Percentiles rank a stretch among this genome's conserved stretches.
These are phyloP conservation scores for Drosophila bifasciata DNA, from an alignment of 1,140 invertebrate genomes.

Conservation along the genomic window DNA sequence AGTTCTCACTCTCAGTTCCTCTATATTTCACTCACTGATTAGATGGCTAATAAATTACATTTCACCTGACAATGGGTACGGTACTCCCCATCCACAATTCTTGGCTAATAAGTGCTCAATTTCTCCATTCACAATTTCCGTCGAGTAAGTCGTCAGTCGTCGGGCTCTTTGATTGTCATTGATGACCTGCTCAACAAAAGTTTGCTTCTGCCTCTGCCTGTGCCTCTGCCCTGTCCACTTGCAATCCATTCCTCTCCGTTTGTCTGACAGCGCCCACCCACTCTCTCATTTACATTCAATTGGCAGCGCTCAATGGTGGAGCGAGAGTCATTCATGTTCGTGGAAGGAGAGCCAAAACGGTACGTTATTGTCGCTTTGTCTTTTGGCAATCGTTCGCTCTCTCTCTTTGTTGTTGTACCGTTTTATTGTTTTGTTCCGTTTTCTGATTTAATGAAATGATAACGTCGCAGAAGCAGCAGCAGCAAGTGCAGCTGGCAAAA, in stretches of 20 bases:
- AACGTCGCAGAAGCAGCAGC: slow-evolving; percentile 33
- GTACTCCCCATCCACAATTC: background rate
- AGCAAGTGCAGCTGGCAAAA: slow-evolving; percentile 8
- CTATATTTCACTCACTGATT: too few relatives aligned
- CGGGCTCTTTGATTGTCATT: slow-evolving; percentile 19
- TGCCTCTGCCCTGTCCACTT: slow-evolving; percentile 3
- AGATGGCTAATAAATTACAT: too few relatives aligned
- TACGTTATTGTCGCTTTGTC: background rate
- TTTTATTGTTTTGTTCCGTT: slow-evolving; percentile 40
- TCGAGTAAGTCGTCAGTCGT: slow-evolving; percentile 31
- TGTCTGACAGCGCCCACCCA: slow-evolving; percentile 10
- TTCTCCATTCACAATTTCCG: slow-evolving; percentile 52
- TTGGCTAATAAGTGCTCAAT: slow-evolving; percentile 46
- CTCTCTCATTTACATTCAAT: slow-evolving; percentile 73
- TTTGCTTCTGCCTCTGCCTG: slow-evolving; percentile 20
- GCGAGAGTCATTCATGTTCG: slow-evolving; percentile 3
- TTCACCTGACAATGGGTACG: too few relatives aligned
- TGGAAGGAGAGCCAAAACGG: too few relatives aligned
- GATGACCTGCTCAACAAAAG: slow-evolving; percentile 56
- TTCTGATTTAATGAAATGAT: slow-evolving; percentile 78
- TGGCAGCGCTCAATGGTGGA: slow-evolving; percentile 53
- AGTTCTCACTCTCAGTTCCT: too few relatives aligned
- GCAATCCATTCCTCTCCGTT: slow-evolving; percentile 53
- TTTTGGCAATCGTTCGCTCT: slow-evolving; percentile 38
- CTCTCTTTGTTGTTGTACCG: slow-evolving; percentile 40